These are phyloP conservation scores for Drosophila colorata DNA, from an alignment of 2,888 invertebrate species.

Conservation along the genomic window DNA sequence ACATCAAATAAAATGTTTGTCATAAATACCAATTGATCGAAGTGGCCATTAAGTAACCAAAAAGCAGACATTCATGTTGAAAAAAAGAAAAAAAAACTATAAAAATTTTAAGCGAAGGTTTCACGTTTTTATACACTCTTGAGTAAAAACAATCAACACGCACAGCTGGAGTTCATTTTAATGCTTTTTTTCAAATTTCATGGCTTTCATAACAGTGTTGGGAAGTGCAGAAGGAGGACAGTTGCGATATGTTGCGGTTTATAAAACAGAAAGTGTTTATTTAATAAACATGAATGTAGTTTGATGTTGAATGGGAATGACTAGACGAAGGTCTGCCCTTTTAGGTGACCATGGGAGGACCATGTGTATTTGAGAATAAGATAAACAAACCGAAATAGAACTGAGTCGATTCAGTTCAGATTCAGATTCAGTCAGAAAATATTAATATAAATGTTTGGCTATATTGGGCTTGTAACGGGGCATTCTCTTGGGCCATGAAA, in stretches of 20 bases:
- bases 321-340: background rate
- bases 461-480: background rate
- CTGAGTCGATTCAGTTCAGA: background rate
- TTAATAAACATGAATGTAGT: background rate
- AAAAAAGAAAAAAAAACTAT: background rate
- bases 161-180: background rate
- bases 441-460: background rate
- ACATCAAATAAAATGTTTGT: background rate
- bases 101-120: background rate
- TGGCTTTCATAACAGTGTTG: background rate
- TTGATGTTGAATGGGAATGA: too few relatives aligned
- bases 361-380: background rate
- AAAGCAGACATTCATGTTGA: background rate
- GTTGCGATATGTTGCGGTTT: background rate
- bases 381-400: background rate
- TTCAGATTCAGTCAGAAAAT: background rate
- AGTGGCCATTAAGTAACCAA: background rate
- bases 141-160: background rate
- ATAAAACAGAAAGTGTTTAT: background rate
- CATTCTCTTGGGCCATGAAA: slow-evolving; percentile 10
- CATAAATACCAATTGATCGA: background rate
- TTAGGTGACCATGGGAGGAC: too few relatives aligned
- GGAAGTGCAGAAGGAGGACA: background rate
- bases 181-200: background rate
- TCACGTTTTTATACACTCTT: background rate